Percentiles rank a stretch among this genome's conserved stretches.
These are phyloP conservation scores for Paracentrotus lividus DNA, from an alignment of 53 echinoderm and acorn worm genomes.

Conservation along the genomic window DNA sequence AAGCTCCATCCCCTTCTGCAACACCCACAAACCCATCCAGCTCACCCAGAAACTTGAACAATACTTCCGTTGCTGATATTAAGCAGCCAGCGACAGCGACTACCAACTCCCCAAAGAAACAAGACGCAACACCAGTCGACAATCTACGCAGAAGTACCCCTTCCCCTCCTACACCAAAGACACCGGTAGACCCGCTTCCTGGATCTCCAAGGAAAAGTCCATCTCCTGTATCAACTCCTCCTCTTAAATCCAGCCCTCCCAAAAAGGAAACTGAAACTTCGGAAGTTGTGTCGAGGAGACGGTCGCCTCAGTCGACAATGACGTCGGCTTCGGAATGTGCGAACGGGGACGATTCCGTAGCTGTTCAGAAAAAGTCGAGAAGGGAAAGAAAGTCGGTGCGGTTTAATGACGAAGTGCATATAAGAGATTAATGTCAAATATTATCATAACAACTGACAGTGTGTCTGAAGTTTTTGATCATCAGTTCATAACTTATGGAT, in stretches of 20 bases:
- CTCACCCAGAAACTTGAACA: not conserved
- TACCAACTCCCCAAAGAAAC: not conserved
- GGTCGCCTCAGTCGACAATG: constrained; percentile 9
- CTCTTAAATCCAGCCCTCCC: not conserved
- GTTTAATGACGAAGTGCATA: not conserved
- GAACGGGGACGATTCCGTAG: not conserved
- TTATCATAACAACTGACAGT: not conserved
- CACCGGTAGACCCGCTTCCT: not conserved
- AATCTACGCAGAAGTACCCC: constrained; percentile 14
- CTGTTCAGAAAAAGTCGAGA: constrained; percentile 29
- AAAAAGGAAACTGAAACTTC: not conserved
- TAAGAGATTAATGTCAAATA: not conserved
- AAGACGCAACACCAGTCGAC: not conserved
- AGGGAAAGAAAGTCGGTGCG: constrained; percentile 61
- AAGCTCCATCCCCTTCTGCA: constrained; percentile 1
- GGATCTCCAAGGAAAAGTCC: constrained; percentile 18
- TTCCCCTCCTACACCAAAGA: constrained; percentile 43
- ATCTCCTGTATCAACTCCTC: not conserved
- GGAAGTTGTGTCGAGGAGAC: not conserved
- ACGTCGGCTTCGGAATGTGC: not conserved
- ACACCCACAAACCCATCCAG: not conserved
- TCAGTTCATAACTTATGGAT: not conserved
- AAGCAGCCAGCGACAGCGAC: not conserved
- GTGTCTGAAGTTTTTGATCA: not conserved
- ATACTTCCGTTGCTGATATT: not conserved